Evolutionary conservation across 2,113 vertebrate species (phyloP), one percentile per base, ranked within the genome.

Genomic region (Acanthochromis polyacanthus): DNA sequence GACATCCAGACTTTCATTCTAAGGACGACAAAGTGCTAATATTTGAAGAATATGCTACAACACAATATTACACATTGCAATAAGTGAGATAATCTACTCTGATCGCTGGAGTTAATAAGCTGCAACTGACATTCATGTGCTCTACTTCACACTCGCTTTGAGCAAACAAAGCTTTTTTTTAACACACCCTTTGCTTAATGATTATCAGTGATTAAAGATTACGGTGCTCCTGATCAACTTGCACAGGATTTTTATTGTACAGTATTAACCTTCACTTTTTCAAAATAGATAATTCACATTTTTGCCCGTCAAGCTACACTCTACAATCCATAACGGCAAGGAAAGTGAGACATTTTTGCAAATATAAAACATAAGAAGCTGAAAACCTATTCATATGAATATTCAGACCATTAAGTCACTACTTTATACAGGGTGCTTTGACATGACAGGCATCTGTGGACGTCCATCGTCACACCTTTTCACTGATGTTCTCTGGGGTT

Each of bases 171-270:
- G 11, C 22, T 63, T 67, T 3, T 67, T 3, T 43, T 12, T 4
- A 43, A 15, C 40, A 46, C 20, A 51, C 43, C 22, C 23, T 75
- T 19, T 16, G 25, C 43, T 10, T 1, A 30, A 67, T 14, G 61
- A 68, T 68, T 71, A 71, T 58, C 40, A 11, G 15, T 50, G 38
- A 63, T 68, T 75, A 53, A 67, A 38, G 36, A 71, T 53, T 58
- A 77, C 46, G 25, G 32, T 70, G 22, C 28, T 50, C 48, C 17
- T 16, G 2, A 71, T 25, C 58, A 58, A 52, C 32, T 10, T 51
- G 19, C 19, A 25, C 20, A 36, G 11, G 23, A 30, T 19, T 60
- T 67, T 60, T 17, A 40, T 19, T 48, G 9, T 50, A 43, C 23
- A 14, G 52, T 4, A 25, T 25, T 25, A 1, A 1, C 22, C 12